These are phyloP conservation scores for Drosophila aff. DNA, from an alignment of 1,140 invertebrate genomes.

Conservation along the genomic window DNA sequence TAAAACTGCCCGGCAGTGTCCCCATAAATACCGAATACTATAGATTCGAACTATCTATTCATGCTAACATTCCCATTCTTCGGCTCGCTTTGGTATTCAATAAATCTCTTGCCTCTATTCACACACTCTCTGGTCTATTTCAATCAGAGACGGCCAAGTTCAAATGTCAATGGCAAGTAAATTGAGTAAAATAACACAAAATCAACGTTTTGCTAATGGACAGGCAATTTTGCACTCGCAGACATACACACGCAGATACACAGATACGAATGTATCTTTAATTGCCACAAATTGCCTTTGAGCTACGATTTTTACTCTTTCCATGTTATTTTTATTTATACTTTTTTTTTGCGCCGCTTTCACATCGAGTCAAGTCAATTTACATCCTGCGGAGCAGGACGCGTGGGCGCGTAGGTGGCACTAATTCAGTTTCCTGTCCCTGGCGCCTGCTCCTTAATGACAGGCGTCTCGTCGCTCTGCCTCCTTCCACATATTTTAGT, in stretches of 20 bases:
- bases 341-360: conserved; percentile 14
- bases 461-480: conserved; percentile 21
- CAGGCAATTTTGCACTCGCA: conserved; percentile 62
- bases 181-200: conserved; percentile 59
- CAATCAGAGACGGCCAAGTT: conserved; percentile 63
- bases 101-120: conserved; percentile 47
- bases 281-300: conserved; percentile 63
- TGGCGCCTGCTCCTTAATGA: conserved; percentile 55
- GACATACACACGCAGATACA: conserved; percentile 9
- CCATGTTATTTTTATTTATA: neutral
- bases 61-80: conserved; percentile 16
- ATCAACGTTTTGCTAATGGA: conserved; percentile 62
- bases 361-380: conserved; percentile 42
- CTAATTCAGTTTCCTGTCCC: conserved; percentile 55
- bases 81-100: conserved; percentile 29
- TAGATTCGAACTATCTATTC: conserved; percentile 40
- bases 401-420: conserved; percentile 43
- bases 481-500: conserved; percentile 2
- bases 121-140: conserved; percentile 54
- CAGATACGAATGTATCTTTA: conserved; percentile 61
- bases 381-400: conserved; percentile 51
- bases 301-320: conserved; percentile 37
- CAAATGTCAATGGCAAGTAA: conserved; percentile 83
- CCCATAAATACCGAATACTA: conserved; percentile 20
- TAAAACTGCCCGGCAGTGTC: conserved; percentile 2